These are phyloP conservation scores for Prinia subflava DNA, from an alignment of 2,113 vertebrate species.

Conservation along the genomic window DNA sequence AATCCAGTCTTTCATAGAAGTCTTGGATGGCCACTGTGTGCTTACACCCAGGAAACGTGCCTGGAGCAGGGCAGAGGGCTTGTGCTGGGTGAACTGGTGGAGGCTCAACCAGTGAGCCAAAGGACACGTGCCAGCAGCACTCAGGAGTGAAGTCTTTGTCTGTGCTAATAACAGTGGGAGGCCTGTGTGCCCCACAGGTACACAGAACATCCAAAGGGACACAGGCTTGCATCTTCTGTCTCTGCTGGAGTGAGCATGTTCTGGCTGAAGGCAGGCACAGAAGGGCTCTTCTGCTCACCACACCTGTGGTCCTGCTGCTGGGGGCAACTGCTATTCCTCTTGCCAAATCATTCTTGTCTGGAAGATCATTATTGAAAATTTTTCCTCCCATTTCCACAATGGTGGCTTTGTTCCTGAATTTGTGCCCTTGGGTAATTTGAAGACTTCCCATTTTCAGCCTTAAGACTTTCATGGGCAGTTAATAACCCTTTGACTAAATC, in stretches of 20 bases:
- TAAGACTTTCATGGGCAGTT: background rate
- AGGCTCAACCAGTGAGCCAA: background rate
- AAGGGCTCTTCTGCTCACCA: background rate
- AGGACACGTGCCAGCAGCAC: background rate
- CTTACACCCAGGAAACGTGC: background rate
- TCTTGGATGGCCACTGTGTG: background rate
- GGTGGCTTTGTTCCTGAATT: background rate
- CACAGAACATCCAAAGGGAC: background rate
- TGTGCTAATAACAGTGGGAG: background rate
- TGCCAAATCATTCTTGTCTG: background rate
- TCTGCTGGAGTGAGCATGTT: background rate
- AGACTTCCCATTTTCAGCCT: background rate
- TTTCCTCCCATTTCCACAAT: accelerated
- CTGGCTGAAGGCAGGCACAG: background rate
- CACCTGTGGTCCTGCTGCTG: background rate
- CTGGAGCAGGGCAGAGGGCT: background rate
- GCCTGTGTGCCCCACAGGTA: background rate
- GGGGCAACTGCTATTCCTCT: background rate
- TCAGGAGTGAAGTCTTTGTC: background rate
- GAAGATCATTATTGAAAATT: background rate
- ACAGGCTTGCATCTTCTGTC: background rate
- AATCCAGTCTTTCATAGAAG: background rate
- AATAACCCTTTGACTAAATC: background rate
- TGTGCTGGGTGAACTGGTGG: background rate
- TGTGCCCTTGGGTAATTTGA: background rate